These are phyloP conservation scores for Rotaria magnacalcarata DNA, from an alignment of 2,888 invertebrate species.

Conservation along the genomic window DNA sequence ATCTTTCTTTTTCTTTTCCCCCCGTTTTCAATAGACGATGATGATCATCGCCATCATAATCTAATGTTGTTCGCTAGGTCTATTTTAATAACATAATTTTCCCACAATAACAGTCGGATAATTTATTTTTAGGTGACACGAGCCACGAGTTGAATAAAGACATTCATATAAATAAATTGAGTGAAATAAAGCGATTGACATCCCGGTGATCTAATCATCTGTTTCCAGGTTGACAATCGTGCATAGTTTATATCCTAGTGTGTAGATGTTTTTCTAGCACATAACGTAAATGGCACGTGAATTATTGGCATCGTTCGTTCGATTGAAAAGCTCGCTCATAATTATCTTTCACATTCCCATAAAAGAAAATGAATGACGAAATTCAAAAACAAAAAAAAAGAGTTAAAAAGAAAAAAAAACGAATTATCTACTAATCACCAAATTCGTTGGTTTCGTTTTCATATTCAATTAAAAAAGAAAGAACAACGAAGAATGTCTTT, in stretches of 20 bases:
- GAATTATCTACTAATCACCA: neutral
- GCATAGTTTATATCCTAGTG: conserved; percentile 23
- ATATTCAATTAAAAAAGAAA: neutral
- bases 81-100: conserved; percentile 10
- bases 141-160: conserved; percentile 1
- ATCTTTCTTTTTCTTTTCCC: neutral
- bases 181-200: conserved; percentile 31
- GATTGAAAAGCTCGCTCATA: conserved; percentile 1
- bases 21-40: neutral
- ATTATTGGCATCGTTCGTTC: conserved; percentile 19
- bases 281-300: conserved; percentile 30
- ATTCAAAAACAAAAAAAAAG: neutral
- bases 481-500: neutral
- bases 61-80: neutral
- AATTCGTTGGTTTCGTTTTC: neutral
- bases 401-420: neutral
- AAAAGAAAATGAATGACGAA: neutral
- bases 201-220: conserved; percentile 24
- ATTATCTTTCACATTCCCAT: conserved; percentile 22
- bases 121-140: neutral
- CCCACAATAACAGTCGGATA: neutral
- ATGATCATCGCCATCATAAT: neutral
- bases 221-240: conserved; percentile 3
- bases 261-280: neutral
- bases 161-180: conserved; percentile 24